A percentile compares a stretch with the other conserved stretches of the same genome.
Evolutionary conservation across 64 coral and sea anemone species (phyloP).

Genomic region (Montipora cactus): DNA sequence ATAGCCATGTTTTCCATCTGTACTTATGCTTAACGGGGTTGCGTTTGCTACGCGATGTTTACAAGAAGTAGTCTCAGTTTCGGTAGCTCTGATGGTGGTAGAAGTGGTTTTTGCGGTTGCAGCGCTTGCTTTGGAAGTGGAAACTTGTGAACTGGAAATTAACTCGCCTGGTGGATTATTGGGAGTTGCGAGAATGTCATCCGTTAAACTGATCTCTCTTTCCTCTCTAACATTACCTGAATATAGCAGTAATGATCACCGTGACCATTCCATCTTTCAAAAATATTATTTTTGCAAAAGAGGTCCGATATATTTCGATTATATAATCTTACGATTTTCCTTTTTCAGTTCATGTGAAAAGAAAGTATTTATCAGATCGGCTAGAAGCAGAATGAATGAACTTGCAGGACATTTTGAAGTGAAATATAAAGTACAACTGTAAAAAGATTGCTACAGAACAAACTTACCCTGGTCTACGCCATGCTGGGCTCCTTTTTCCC

Average conservation of each 20-base stretch:
- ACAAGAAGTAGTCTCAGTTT: background rate
- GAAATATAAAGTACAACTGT: no score
- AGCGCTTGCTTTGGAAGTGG: background rate
- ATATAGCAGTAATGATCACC: conserved; percentile 20
- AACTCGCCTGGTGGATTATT: background rate
- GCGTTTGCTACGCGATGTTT: conserved; percentile 1
- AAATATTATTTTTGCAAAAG: conserved; percentile 21
- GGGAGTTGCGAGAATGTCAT: no score
- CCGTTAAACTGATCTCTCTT: no score
- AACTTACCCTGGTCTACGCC: no score
- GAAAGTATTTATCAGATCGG: no score
- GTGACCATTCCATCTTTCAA: conserved; percentile 37
- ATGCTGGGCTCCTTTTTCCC: no score
- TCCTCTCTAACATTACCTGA: no score
- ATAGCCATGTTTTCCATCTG: no score
- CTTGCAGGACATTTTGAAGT: no score
- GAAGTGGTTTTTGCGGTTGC: conserved; percentile 52
- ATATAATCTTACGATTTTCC: background rate
- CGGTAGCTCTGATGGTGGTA: conserved; percentile 5
- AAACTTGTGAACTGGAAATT: conserved; percentile 22
- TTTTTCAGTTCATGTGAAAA: no score
- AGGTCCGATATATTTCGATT: conserved; percentile 39
- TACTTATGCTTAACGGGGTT: background rate
- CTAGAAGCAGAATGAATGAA: no score
- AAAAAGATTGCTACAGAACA: no score